Base-by-base conservation (phyloP, 2,113 vertebrate species). In the Cervus canadensis region DNA sequence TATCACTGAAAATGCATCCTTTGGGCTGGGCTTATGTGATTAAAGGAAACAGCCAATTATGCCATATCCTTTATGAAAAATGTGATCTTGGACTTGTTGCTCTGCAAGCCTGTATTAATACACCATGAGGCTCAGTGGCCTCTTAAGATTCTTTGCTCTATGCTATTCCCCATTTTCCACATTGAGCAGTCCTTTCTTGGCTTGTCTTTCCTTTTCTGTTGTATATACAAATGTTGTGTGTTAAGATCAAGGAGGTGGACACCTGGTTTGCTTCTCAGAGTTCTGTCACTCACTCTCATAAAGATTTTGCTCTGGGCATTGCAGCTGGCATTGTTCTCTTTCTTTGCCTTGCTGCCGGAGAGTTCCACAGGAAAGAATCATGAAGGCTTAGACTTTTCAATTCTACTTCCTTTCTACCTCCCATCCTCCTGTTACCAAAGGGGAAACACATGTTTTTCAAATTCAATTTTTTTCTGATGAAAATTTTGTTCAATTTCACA, bases 401-500 rank as follows among this genome's bases (percentile, higher is more conserved):
- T 91, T 87, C 79, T 48, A 87, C 76, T 98, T 97, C 87, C 95
- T 95, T 62, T 97, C 93, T 92, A 95, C 95, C 95, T 97, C 2
- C 17, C 56, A 93, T 89, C 95, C 93, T 97, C 94, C 81, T 52
- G 82, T 97, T 91, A 97, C 97, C 95, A 97, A 98, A 97, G 93
- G 97, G 87, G 96, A 98, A 98, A 98, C 98, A 98, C 96, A 97
- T 97, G 97, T 96, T 97, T 96, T 96, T 95, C 93, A 98, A 97
- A 94, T 95, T 98, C 87, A 85, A 83, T 96, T 97, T 97, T 81
- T 97, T 97, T 92, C 97, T 97, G 94, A 98, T 95, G 97, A 98
- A 95, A 98, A 97, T 97, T 97, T 97, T 96, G 96, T 94, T 97
- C 95, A 71, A n/a, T 98, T 97, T 98, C 97, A 97, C 96, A 96